phyloP scores from a whole-genome alignment of 2,113 vertebrate genomes.

The Enhydra lutris region DNA sequence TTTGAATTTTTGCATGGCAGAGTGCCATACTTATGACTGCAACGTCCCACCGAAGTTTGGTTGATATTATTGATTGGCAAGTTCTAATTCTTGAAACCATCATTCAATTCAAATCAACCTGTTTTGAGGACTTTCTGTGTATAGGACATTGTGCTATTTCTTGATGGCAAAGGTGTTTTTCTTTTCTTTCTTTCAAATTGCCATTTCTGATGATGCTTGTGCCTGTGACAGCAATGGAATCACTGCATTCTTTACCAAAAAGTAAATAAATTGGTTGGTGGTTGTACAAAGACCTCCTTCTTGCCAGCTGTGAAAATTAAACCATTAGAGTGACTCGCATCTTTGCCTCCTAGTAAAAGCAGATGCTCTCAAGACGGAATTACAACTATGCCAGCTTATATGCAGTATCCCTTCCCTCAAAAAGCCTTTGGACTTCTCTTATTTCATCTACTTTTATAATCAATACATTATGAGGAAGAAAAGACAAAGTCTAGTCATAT shows the following conservation, averaged over 20 bases:
- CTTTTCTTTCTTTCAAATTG: not conserved
- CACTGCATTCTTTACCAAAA: not conserved
- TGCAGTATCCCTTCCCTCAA: not conserved
- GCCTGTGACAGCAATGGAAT: not conserved
- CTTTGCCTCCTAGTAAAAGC: not conserved
- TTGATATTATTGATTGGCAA: not conserved
- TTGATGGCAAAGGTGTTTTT: not conserved
- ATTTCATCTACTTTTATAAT: not conserved
- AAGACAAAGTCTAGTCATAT: not conserved
- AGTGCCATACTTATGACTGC: not conserved
- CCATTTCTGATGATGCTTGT: not conserved
- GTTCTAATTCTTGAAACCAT: not conserved
- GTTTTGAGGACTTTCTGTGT: not conserved
- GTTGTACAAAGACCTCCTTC: not conserved
- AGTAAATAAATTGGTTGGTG: not conserved
- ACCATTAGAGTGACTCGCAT: not conserved
- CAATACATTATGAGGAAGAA: not conserved
- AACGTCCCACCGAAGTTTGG: not conserved
- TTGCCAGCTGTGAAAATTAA: not conserved
- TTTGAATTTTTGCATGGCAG: not conserved
- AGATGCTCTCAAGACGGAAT: not conserved
- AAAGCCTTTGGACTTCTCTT: not conserved
- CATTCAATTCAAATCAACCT: not conserved
- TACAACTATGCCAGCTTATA: not conserved
- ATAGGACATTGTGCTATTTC: not conserved